Percentiles rank a stretch among this genome's conserved stretches.
Evolutionary conservation across 1,140 invertebrate species (phyloP).

Genomic region (Drosophila tristis): DNA sequence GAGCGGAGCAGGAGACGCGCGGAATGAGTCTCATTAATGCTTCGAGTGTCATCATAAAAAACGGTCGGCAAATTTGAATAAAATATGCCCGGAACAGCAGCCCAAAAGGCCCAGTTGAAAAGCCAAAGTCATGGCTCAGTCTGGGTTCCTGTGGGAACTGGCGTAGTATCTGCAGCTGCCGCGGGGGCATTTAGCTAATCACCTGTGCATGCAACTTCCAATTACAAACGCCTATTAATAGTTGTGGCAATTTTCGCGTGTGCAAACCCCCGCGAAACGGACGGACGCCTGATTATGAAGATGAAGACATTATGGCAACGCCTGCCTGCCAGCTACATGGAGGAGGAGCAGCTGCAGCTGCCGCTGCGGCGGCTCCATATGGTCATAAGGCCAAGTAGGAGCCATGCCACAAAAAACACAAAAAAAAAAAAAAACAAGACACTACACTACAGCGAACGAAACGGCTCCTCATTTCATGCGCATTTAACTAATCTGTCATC

Average conservation of each 20-base stretch:
- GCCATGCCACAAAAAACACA: conserved; percentile 24
- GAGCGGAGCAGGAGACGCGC: too few relatives aligned
- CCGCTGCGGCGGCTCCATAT: conserved; percentile 10
- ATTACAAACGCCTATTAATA: conserved; percentile 73
- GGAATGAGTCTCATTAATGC: too few relatives aligned
- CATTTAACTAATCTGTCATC: conserved; percentile 81
- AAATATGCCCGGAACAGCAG: too few relatives aligned
- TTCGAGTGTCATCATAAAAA: too few relatives aligned
- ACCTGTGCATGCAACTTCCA: conserved; percentile 60
- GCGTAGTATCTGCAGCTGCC: background rate
- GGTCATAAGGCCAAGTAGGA: conserved; percentile 59
- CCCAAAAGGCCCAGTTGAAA: too few relatives aligned
- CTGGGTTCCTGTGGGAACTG: background rate
- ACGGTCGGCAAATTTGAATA: too few relatives aligned
- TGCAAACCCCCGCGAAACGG: conserved; percentile 12
- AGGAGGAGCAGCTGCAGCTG: conserved; percentile 1
- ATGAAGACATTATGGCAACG: conserved; percentile 73
- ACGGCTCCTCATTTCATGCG: conserved; percentile 72
- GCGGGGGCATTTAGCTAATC: conserved; percentile 54
- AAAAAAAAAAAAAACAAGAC: too few relatives aligned
- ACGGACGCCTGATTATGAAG: conserved; percentile 63
- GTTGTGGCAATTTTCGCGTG: conserved; percentile 47
- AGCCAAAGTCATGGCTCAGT: too few relatives aligned
- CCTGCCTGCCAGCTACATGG: conserved; percentile 18
- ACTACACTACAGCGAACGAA: conserved; percentile 10